These are phyloP conservation scores for Otus scops DNA, from an alignment of 2,797 vertebrate genomes.

Conservation along the genomic window DNA sequence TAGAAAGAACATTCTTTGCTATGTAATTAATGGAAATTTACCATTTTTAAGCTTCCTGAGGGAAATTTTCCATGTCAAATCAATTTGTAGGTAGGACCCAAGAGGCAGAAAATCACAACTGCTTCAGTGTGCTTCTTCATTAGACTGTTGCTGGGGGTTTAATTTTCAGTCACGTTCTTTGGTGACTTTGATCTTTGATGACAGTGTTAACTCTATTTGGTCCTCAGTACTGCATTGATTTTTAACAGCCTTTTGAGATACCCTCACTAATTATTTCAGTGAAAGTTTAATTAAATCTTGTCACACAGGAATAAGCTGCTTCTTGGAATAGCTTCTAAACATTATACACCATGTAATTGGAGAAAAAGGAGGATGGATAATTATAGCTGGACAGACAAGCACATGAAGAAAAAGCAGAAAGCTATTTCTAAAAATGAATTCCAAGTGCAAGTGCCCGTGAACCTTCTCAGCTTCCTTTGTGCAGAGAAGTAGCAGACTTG, in stretches of 20 bases:
- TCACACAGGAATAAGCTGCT: constrained; percentile 75
- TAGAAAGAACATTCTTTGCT: constrained; percentile 69
- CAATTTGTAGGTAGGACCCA: constrained; percentile 76
- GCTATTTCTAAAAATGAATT: not conserved
- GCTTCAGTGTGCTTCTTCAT: constrained; percentile 63
- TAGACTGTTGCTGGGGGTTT: constrained; percentile 64
- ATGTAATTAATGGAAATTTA: constrained; percentile 83
- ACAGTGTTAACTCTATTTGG: constrained; percentile 82
- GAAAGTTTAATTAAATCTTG: constrained; percentile 82
- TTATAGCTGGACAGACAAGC: constrained; percentile 21
- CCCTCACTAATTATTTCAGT: constrained; percentile 80
- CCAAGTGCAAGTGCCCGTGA: not conserved
- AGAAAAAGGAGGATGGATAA: constrained; percentile 39
- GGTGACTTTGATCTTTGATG: constrained; percentile 80
- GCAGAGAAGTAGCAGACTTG: not conserved
- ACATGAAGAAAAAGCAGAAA: constrained; percentile 23
- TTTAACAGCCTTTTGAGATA: constrained; percentile 76
- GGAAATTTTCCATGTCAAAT: constrained; percentile 79
- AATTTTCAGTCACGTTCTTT: constrained; percentile 70
- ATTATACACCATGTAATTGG: constrained; percentile 36
- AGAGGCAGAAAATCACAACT: constrained; percentile 70
- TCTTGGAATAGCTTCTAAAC: constrained; percentile 65
- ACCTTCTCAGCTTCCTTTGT: not conserved
- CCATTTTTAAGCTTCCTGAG: constrained; percentile 76
- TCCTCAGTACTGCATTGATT: constrained; percentile 71